Conservation (phyloP, 2,888 invertebrate species). For the Steinernema carpocapsae region DNA sequence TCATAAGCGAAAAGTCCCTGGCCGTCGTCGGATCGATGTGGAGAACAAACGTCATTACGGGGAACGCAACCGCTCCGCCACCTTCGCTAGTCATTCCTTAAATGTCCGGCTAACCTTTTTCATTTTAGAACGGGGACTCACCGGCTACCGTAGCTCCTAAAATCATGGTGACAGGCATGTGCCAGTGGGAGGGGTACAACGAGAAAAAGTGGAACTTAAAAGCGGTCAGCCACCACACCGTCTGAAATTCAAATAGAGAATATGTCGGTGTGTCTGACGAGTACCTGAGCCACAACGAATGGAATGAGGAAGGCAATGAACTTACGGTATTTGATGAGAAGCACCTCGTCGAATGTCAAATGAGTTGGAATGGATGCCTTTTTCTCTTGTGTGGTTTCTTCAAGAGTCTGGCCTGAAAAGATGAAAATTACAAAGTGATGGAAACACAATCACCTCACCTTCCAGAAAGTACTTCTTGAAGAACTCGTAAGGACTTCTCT, state of each 20-base stretch:
- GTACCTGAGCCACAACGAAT: conserved; percentile 55
- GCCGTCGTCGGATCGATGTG: conserved; percentile 59
- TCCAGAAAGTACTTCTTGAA: conserved; percentile 49
- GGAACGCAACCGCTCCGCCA: conserved; percentile 65
- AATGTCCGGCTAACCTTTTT: background rate
- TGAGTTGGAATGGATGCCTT: conserved; percentile 43
- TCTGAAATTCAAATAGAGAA: conserved; percentile 35
- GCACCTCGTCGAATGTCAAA: conserved; percentile 50
- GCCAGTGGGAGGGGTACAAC: conserved; percentile 63
- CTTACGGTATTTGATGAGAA: conserved; percentile 57
- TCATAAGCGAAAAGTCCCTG: conserved; percentile 63
- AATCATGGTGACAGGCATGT: conserved; percentile 68
- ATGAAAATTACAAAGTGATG: background rate
- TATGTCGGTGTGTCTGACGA: background rate
- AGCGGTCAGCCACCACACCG: conserved; percentile 65
- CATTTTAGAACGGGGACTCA: conserved; percentile 29
- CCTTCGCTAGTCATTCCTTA: conserved; percentile 66
- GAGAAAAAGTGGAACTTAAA: conserved; percentile 61
- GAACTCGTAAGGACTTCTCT: conserved; percentile 41
- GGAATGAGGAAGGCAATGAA: conserved; percentile 57
- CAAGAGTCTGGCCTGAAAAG: conserved; percentile 57
- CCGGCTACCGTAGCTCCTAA: conserved; percentile 67
- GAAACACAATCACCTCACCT: conserved; percentile 39
- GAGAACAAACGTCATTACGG: conserved; percentile 64
- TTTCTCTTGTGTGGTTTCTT: conserved; percentile 40